A percentile compares a stretch with the other conserved stretches of the same genome.
These are phyloP conservation scores for Struthidea cinerea DNA, from an alignment of 2,113 vertebrate genomes.

Conservation along the genomic window DNA sequence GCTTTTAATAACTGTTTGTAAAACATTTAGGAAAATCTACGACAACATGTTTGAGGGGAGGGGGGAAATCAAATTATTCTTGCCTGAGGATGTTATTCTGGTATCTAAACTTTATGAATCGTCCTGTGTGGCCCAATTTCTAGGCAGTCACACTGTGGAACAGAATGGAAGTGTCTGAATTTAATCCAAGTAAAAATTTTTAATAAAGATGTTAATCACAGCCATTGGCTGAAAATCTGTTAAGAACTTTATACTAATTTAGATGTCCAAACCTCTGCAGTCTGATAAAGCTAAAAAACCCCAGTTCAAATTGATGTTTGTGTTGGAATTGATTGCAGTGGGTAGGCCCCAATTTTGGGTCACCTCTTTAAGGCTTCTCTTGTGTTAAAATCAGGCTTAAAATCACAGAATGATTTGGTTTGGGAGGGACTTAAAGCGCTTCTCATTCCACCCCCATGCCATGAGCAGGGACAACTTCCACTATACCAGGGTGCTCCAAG, in stretches of 20 bases:
- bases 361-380: background rate
- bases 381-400: background rate
- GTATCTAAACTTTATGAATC: constrained; percentile 73
- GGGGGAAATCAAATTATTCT: constrained; percentile 66
- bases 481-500: background rate
- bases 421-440: background rate
- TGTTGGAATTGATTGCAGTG: background rate
- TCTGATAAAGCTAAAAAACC: background rate
- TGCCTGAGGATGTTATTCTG: constrained; percentile 76
- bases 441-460: background rate
- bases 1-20: constrained; percentile 81
- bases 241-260: background rate
- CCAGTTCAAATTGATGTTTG: background rate
- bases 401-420: background rate
- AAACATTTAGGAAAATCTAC: constrained; percentile 78
- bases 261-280: background rate
- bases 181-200: constrained; percentile 52
- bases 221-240: constrained; percentile 4
- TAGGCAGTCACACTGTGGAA: constrained; percentile 32
- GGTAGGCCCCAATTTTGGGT: background rate
- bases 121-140: constrained; percentile 71
- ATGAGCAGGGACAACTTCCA: background rate
- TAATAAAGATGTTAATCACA: constrained; percentile 52
- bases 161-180: constrained; percentile 50
- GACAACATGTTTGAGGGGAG: constrained; percentile 64